Base-by-base conservation (phyloP, 2,797 vertebrate species). In the Cirrhinus mrigala region DNA sequence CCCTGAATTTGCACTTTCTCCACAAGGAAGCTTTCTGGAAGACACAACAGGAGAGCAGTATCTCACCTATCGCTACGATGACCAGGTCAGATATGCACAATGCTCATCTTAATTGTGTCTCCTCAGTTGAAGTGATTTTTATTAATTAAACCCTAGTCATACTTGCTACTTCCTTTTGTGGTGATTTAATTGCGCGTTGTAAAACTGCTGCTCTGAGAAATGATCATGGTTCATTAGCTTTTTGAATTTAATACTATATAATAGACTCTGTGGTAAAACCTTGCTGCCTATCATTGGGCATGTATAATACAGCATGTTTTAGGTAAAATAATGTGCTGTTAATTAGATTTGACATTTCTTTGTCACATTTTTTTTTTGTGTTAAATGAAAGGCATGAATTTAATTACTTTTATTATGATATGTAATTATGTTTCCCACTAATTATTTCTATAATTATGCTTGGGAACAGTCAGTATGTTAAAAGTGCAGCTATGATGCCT, bases 21-120 rank as follows among this genome's bases (percentile, higher is more conserved):
- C 97, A 6, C 97, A 98, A 92, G 97, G 97, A 86, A 98, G 97
- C 90, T 98, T 98, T 88, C 95, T 97, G 69, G 97, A 98, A 91
- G 97, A 98, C 1, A 95, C 97, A 1, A 96, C 97, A 0, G 97
- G 96, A 76, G 97, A 98, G 20, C 96, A 97, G 90, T 96, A 96
- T 88, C 96, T 98, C 66, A 97, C 96, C 0, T 98, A 97, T 85
- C 97, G 95, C 85, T 97, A 96, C 0, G 97, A 98, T 1, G 97
- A 98, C 89, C 97, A 98, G 96, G 97, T 98, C 88, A 91, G 96
- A 52, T 62, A 50, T 12, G 1, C 15, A 15, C 18, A 18, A 11
- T 27, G 40, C n/a, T 48, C 27, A 52, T 9, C 71, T 52, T 48
- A 14, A 37, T 56, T 37, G 16, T 48, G 10, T 56, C 24, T 40